Percentiles rank a stretch among this genome's conserved stretches.
Conservation (phyloP, 2,888 invertebrate genomes). For the Drosophila infuscata region DNA sequence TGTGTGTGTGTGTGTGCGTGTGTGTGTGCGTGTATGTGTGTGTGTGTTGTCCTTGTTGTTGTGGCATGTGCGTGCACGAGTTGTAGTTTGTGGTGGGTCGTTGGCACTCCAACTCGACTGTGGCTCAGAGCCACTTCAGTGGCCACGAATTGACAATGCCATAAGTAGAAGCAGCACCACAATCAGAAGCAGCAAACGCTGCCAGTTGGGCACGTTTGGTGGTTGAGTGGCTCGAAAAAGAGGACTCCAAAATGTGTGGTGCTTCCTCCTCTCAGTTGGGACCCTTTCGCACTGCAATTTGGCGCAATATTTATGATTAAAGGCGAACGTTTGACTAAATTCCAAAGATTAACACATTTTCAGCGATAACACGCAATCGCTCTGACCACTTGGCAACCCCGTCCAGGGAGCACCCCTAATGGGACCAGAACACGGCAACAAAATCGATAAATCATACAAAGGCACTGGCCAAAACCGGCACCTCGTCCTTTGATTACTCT, state of each 20-base stretch:
- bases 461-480: background rate
- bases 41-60: conserved; percentile 2
- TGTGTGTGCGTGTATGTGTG: conserved; percentile 28
- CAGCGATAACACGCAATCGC: conserved; percentile 70
- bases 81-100: conserved; percentile 72
- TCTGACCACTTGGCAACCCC: conserved; percentile 18
- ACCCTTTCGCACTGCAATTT: conserved; percentile 21
- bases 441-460: conserved; percentile 42
- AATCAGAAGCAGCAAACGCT: conserved; percentile 30
- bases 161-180: conserved; percentile 18
- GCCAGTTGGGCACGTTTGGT: conserved; percentile 78
- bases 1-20: background rate
- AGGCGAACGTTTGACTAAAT: conserved; percentile 75
- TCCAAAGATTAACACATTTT: conserved; percentile 76
- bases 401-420: conserved; percentile 46
- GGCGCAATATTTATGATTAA: conserved; percentile 69
- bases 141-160: conserved; percentile 62
- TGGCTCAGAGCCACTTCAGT: conserved; percentile 49
- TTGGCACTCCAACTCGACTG: conserved; percentile 1
- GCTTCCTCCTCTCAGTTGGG: background rate
- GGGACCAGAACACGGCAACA: conserved; percentile 62
- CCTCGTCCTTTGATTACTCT: conserved; percentile 12
- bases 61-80: conserved; percentile 70
- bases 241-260: conserved; percentile 6
- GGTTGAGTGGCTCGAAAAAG: conserved; percentile 60